Base-by-base conservation (phyloP, 2,797 vertebrate species). In the Bradypodion ventrale region DNA sequence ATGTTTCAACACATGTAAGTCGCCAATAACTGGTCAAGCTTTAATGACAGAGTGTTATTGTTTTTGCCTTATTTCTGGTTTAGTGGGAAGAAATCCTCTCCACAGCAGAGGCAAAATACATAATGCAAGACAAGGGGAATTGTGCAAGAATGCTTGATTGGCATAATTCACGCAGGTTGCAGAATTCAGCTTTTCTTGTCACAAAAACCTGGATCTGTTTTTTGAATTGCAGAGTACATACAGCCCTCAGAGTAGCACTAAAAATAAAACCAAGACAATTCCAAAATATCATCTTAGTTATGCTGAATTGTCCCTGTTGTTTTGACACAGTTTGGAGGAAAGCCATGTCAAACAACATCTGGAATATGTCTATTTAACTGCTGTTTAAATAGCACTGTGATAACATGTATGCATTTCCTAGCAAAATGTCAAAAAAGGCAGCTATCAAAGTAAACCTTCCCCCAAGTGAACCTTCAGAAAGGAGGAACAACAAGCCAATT, bases 401-500 rank as follows among this genome's bases (percentile, higher is more conserved):
- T 93, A 94, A 93, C 84, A 87, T 91, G 93, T 93, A 94, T 94
- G 91, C 94, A 95, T 95, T 96, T 95, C 94, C 95, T 94, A 92
- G 93, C 95, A 91, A 95, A 96, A 95, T 96, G 94, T 96, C 95
- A 96, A 93, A 95, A 95, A 95, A 95, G 93, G 89, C 94, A 95
- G 93, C 93, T 95, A 95, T 95, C 94, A 95, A 95, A 96, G 92
- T 89, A 90, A 93, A 91, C 90, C 90, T 42, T 95, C 93, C 93
- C 90, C 94, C 13, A 49, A 49, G 46, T 7, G 46, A 49, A 12
- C 91, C 94, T 94, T 93, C 95, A 95, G 94, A 95, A 95, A 91
- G 94, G 94, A 96, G 93, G 93, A 94, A 95, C 92, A 95, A 95
- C 92, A 95, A 93, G 87, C 92, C 95, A 93, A 94, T 96, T 95